Evolutionary conservation across 2,797 vertebrate genomes (phyloP).

Genomic region (Sparidentex hasta): DNA sequence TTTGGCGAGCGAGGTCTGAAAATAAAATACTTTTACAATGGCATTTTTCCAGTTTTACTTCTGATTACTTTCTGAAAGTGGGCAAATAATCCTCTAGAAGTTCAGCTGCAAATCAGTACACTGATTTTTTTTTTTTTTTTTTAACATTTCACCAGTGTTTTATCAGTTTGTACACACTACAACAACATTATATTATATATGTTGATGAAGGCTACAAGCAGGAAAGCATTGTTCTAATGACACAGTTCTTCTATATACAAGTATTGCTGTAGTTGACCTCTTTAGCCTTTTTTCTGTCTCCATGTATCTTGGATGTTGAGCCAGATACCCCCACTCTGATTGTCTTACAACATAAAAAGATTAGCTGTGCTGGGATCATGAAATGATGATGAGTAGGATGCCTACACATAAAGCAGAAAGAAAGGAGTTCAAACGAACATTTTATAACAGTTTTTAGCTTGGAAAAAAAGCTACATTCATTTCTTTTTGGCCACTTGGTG

Average conservation of each 20-base stretch:
- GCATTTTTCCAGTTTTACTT: slow-evolving; percentile 1
- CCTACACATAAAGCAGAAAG: neutral
- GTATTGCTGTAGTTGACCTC: too few relatives aligned
- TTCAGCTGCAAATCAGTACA: neutral
- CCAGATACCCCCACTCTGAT: too few relatives aligned
- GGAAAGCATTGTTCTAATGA: too few relatives aligned
- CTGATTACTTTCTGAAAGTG: neutral
- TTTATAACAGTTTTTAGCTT: too few relatives aligned
- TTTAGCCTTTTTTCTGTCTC: too few relatives aligned
- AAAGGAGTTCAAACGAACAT: neutral
- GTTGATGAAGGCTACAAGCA: too few relatives aligned
- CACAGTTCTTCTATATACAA: too few relatives aligned
- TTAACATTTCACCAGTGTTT: neutral
- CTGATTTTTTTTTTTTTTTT: neutral
- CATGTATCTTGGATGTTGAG: too few relatives aligned
- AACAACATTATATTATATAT: neutral
- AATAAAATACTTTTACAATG: slow-evolving; percentile 13
- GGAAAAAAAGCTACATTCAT: too few relatives aligned
- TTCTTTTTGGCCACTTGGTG: too few relatives aligned
- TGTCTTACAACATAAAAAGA: too few relatives aligned
- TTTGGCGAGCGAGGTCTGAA: slow-evolving; percentile 11
- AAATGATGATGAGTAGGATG: neutral
- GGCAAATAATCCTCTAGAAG: neutral
- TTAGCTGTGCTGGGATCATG: too few relatives aligned
- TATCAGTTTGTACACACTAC: neutral